Conservation (phyloP, 1,140 invertebrate genomes). For the Paracyclopina nana region DNA sequence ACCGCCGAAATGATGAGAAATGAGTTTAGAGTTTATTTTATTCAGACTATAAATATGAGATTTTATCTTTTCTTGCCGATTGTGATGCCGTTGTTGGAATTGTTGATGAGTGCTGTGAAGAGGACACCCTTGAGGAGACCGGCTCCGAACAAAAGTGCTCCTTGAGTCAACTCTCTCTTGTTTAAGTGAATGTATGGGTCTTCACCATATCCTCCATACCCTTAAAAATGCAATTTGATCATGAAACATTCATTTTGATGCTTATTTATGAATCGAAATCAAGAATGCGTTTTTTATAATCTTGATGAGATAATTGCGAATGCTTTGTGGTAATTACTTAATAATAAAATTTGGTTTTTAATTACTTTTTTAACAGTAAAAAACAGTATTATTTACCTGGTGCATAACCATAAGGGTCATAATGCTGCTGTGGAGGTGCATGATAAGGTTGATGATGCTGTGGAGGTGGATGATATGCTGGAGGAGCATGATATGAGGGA, state of each 20-base stretch:
- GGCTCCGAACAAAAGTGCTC: conserved; percentile 11
- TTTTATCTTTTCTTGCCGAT: conserved; percentile 2
- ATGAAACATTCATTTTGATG: too few species aligned
- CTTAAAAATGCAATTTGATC: background rate
- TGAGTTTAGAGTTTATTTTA: background rate
- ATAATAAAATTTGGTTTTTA: too few species aligned
- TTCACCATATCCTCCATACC: background rate
- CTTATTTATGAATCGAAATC: too few species aligned
- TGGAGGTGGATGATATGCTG: background rate
- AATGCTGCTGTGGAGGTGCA: background rate
- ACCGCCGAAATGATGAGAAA: background rate
- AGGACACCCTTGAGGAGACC: conserved; percentile 12
- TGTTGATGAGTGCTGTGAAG: conserved; percentile 9
- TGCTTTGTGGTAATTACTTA: background rate
- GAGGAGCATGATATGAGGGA: background rate
- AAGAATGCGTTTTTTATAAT: too few species aligned
- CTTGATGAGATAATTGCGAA: too few species aligned
- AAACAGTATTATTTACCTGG: background rate
- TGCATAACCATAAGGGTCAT: background rate
- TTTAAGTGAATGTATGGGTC: conserved; percentile 8
- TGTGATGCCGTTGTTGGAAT: conserved; percentile 10
- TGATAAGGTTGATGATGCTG: background rate
- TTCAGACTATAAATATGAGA: background rate
- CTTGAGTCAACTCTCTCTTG: conserved; percentile 4
- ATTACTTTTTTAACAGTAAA: background rate